These are phyloP conservation scores for Silurus glanis DNA, from an alignment of 2,113 vertebrate genomes.

Conservation along the genomic window DNA sequence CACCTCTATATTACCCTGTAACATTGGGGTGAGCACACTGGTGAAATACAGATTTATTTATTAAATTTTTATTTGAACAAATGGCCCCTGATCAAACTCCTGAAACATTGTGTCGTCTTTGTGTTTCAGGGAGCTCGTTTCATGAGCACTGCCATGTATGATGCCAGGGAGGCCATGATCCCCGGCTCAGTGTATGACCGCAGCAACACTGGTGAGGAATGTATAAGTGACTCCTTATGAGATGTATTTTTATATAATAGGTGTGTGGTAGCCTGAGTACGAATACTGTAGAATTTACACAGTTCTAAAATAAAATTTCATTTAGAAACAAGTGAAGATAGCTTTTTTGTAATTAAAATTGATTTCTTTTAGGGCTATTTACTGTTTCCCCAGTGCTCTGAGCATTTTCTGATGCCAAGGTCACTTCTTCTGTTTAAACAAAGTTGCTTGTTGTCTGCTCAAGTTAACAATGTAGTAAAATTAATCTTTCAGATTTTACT, in stretches of 20 bases:
- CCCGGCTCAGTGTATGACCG: conserved; percentile 95
- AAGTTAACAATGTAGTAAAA: not conserved
- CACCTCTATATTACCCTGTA: too few species aligned
- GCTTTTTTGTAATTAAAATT: not conserved
- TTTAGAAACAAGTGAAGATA: too few species aligned
- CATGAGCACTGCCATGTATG: conserved; percentile 99
- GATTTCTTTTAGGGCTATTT: not conserved
- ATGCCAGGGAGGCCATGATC: conserved; percentile 94
- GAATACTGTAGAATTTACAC: not conserved
- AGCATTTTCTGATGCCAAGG: not conserved
- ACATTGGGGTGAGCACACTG: too few species aligned
- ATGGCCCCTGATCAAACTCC: not conserved
- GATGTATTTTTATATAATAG: not conserved
- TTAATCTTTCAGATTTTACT: not conserved
- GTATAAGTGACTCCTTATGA: not conserved
- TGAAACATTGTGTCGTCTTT: not conserved
- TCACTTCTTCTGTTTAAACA: not conserved
- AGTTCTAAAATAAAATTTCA: not conserved
- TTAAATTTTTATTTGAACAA: too few species aligned
- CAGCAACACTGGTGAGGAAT: conserved; percentile 83
- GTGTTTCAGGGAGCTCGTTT: conserved; percentile 88
- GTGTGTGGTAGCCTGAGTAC: not conserved
- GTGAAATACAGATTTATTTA: too few species aligned
- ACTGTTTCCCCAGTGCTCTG: not conserved
- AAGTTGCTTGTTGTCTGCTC: not conserved